Conservation (phyloP, 2,888 invertebrate genomes). For the Notocelia uddmanniana region DNA sequence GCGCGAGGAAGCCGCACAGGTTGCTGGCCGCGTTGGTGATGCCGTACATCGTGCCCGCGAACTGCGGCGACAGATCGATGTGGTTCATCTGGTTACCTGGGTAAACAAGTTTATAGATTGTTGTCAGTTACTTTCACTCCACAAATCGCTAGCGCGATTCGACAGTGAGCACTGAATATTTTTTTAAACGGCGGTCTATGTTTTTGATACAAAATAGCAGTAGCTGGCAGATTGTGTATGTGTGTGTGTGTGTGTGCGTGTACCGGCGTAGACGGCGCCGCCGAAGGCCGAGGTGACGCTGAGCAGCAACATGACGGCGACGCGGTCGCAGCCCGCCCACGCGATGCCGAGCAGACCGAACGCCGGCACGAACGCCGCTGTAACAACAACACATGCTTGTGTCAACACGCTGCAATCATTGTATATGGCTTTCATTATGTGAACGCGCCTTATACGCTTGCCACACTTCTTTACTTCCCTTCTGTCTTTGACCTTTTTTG, state of each 20-base stretch:
- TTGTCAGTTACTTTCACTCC: too few species aligned
- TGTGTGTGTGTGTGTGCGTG: neutral
- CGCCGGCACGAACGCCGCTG: conserved; percentile 90
- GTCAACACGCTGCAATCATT: too few species aligned
- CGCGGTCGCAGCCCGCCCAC: conserved; percentile 91
- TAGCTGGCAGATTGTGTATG: too few species aligned
- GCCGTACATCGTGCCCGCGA: conserved; percentile 94
- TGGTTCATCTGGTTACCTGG: conserved; percentile 94
- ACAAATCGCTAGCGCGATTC: too few species aligned
- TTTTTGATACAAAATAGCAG: too few species aligned
- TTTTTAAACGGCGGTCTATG: too few species aligned
- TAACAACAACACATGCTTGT: conserved; percentile 45
- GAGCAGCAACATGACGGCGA: conserved; percentile 89
- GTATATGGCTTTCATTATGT: too few species aligned
- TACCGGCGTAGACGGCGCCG: conserved; percentile 91
- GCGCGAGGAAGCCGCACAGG: conserved; percentile 93
- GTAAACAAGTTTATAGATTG: conserved; percentile 10
- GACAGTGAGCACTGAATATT: too few species aligned
- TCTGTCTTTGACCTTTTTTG: too few species aligned
- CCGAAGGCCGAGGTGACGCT: conserved; percentile 90
- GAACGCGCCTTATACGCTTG: too few species aligned
- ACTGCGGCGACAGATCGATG: conserved; percentile 92
- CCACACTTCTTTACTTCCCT: too few species aligned
- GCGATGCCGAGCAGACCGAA: conserved; percentile 91
- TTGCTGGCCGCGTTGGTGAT: conserved; percentile 94